phyloP scores from a whole-genome alignment of 2,113 vertebrate species.

The Strix uralensis region DNA sequence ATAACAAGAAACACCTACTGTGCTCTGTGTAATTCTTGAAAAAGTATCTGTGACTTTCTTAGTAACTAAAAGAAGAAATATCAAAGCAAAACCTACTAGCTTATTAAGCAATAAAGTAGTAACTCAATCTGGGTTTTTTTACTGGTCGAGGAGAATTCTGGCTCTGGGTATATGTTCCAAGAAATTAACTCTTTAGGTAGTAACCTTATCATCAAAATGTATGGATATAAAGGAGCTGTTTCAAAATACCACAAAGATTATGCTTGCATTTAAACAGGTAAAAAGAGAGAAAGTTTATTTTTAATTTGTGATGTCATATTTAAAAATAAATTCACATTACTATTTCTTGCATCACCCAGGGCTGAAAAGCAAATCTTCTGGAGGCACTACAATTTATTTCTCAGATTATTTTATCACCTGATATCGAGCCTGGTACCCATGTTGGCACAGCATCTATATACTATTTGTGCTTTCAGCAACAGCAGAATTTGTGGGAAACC shows the following conservation, averaged over 20 bases:
- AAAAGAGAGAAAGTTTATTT: neutral
- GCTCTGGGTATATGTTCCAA: neutral
- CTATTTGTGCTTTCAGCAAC: neutral
- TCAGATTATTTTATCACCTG: neutral
- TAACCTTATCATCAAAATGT: neutral
- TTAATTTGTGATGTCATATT: neutral
- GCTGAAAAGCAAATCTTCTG: neutral
- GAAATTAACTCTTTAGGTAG: neutral
- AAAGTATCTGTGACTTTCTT: neutral
- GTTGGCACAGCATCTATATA: neutral
- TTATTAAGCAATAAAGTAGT: slow-evolving; percentile 26
- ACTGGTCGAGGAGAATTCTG: neutral
- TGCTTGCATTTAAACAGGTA: neutral
- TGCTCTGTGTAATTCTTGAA: neutral
- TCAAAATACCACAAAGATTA: neutral
- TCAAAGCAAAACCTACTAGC: neutral
- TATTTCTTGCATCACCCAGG: neutral
- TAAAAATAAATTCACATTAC: neutral
- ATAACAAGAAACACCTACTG: neutral
- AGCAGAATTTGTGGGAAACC: neutral
- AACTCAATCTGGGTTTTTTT: neutral
- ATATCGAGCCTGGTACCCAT: neutral
- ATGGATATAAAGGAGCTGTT: neutral
- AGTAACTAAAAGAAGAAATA: slow-evolving; percentile 23
- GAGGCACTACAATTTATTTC: neutral